phyloP scores from a whole-genome alignment of 2,113 vertebrate genomes.

The Oreotrochilus melanogaster region DNA sequence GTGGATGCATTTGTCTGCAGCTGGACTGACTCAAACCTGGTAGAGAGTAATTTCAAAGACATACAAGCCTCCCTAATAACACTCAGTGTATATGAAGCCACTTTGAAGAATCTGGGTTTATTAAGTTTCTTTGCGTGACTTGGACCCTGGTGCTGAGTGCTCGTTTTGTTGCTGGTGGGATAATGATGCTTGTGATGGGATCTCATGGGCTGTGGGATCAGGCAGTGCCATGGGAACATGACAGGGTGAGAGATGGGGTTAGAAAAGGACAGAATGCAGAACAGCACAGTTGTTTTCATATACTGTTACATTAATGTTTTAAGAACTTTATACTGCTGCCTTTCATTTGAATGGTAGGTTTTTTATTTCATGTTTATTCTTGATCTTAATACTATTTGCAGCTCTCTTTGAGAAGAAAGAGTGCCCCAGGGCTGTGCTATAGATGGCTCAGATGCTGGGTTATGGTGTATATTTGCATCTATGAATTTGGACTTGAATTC shows the following conservation, averaged over 20 bases:
- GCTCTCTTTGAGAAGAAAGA: background rate
- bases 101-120: constrained; percentile 16
- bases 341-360: background rate
- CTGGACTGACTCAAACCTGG: background rate
- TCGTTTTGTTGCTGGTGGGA: background rate
- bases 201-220: accelerated
- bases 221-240: accelerated
- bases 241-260: background rate
- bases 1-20: constrained; percentile 2
- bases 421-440: background rate
- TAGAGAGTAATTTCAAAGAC: constrained; percentile 12
- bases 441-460: background rate
- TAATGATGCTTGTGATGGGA: background rate
- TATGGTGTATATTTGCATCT: background rate
- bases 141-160: accelerated
- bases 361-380: constrained; percentile 12
- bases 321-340: background rate
- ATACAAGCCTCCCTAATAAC: background rate
- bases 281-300: background rate
- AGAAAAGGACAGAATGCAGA: background rate
- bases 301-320: background rate
- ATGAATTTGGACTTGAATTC: background rate
- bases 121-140: background rate
- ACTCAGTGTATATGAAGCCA: background rate
- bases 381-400: background rate